A percentile compares a stretch with the other conserved stretches of the same genome.
phyloP scores from a whole-genome alignment of 2,888 invertebrate species.

The Drosophila atroscutellata region DNA sequence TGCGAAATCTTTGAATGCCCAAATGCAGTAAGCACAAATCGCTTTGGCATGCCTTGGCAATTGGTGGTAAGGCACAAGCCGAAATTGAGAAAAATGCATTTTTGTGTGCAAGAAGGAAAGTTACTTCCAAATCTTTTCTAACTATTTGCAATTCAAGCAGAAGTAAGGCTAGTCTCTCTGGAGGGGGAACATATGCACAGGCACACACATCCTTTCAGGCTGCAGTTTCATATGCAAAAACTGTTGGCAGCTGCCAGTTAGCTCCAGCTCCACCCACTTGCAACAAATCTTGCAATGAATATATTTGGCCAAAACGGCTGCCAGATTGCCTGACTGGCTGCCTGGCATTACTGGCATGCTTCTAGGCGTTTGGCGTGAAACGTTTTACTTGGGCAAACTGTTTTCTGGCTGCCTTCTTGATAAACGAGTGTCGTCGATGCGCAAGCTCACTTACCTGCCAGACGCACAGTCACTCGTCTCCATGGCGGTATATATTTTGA shows the following conservation, averaged over 20 bases:
- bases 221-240: constrained; percentile 65
- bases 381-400: constrained; percentile 54
- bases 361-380: constrained; percentile 80
- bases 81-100: constrained; percentile 46
- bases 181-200: not conserved
- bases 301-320: constrained; percentile 73
- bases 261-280: constrained; percentile 44
- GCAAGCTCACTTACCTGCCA: constrained; percentile 49
- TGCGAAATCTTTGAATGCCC: constrained; percentile 65
- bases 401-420: constrained; percentile 43
- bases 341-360: constrained; percentile 64
- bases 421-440: constrained; percentile 66
- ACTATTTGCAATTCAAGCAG: constrained; percentile 83
- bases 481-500: constrained; percentile 74
- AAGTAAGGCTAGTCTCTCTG: constrained; percentile 65
- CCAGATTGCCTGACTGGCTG: constrained; percentile 34
- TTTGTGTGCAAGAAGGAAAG: constrained; percentile 33
- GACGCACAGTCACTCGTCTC: constrained; percentile 5
- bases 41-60: constrained; percentile 60
- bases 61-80: constrained; percentile 31
- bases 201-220: constrained; percentile 34
- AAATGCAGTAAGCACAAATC: constrained; percentile 78
- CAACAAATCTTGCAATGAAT: constrained; percentile 83
- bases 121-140: constrained; percentile 79
- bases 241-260: constrained; percentile 6